Percentiles rank a stretch among this genome's conserved stretches.
Conservation (phyloP, 2,888 invertebrate species). For the Cryptocheilus praepositus region DNA sequence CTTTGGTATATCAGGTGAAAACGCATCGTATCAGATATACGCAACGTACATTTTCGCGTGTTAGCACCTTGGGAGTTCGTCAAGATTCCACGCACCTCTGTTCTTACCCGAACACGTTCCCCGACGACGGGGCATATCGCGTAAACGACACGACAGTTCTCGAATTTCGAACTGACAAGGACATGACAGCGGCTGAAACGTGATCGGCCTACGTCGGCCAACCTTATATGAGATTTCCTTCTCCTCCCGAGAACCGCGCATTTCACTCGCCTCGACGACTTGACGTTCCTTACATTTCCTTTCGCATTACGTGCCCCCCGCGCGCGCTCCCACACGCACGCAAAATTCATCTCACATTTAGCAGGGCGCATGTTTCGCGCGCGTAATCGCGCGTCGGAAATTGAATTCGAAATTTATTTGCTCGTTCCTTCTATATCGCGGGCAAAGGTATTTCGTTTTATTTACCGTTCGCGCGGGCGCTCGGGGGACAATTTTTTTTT, state of each 20-base stretch:
- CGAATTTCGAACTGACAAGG: conserved; percentile 56
- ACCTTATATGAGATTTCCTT: conserved; percentile 57
- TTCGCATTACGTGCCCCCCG: conserved; percentile 17
- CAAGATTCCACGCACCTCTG: background rate
- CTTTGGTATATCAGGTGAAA: too few relatives aligned
- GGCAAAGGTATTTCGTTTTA: too few relatives aligned
- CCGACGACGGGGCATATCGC: conserved; percentile 16
- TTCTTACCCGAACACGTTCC: conserved; percentile 14
- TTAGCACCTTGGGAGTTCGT: too few relatives aligned
- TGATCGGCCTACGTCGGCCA: conserved; percentile 61
- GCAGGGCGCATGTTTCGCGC: background rate
- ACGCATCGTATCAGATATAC: too few relatives aligned
- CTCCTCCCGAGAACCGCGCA: conserved; percentile 37
- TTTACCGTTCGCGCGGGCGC: too few relatives aligned
- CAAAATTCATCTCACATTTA: background rate
- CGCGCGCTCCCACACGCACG: too few relatives aligned
- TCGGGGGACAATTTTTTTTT: too few relatives aligned
- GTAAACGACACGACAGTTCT: conserved; percentile 42
- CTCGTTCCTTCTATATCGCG: too few relatives aligned
- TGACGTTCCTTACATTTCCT: conserved; percentile 42
- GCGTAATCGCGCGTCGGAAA: too few relatives aligned
- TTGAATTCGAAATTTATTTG: too few relatives aligned
- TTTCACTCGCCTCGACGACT: conserved; percentile 37
- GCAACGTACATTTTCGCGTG: too few relatives aligned
- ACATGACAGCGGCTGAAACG: conserved; percentile 60